phyloP scores from a whole-genome alignment of 1,140 invertebrate species.

The Mya arenaria region DNA sequence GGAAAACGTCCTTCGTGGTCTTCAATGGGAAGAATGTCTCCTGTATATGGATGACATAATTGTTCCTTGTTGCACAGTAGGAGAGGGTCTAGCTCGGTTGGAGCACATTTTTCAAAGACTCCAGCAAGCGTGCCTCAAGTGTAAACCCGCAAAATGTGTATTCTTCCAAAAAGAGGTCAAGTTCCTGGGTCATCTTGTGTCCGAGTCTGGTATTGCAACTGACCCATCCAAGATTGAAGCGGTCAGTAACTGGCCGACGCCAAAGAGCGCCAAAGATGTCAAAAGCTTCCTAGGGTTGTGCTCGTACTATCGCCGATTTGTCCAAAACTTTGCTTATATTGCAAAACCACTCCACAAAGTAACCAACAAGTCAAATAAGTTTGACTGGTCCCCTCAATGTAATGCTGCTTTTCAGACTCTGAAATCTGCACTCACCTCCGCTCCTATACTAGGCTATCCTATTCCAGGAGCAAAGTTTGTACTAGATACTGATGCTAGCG shows the following conservation, averaged over 20 bases:
- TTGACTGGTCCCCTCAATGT: constrained; percentile 48
- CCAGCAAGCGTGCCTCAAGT: constrained; percentile 10
- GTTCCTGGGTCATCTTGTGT: constrained; percentile 52
- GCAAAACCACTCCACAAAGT: constrained; percentile 26
- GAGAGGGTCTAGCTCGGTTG: constrained; percentile 4
- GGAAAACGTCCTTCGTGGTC: constrained; percentile 24
- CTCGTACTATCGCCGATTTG: constrained; percentile 16
- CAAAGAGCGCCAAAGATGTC: neutral
- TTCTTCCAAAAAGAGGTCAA: constrained; percentile 52
- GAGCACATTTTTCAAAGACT: constrained; percentile 40
- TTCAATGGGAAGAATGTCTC: constrained; percentile 33
- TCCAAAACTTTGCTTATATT: constrained; percentile 5
- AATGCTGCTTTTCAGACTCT: constrained; percentile 29
- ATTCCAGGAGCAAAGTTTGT: constrained; percentile 47
- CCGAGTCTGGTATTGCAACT: constrained; percentile 6
- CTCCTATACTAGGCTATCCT: constrained; percentile 56
- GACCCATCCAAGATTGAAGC: constrained; percentile 27
- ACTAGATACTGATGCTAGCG: constrained; percentile 65
- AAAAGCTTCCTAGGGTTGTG: neutral
- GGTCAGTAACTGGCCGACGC: neutral
- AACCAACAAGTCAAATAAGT: constrained; percentile 24
- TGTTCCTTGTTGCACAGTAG: constrained; percentile 12
- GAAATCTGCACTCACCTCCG: constrained; percentile 32
- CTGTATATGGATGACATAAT: constrained; percentile 58
- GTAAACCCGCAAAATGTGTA: constrained; percentile 46